Evolutionary conservation across 1,140 invertebrate genomes (phyloP).

Genomic region (Aradophagus sp.): DNA sequence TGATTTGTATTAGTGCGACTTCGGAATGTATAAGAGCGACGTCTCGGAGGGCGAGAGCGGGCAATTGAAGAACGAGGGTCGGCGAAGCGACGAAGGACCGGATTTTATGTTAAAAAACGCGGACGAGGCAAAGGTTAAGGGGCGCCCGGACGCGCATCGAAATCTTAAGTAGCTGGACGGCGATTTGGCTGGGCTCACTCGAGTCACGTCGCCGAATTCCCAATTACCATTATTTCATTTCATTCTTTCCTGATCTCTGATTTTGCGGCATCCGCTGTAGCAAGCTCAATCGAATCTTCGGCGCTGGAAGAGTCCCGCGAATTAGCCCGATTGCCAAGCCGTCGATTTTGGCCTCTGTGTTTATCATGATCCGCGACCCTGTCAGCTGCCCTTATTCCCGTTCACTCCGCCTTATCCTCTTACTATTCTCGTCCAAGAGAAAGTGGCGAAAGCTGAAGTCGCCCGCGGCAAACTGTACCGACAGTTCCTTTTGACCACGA

Average conservation of each 20-base stretch:
- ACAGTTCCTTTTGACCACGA: slow-evolving; percentile 19
- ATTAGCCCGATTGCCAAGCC: slow-evolving; percentile 41
- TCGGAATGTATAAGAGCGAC: slow-evolving; percentile 47
- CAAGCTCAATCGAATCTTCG: slow-evolving; percentile 6
- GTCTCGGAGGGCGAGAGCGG: no score
- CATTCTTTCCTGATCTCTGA: slow-evolving; percentile 20
- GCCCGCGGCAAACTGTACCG: slow-evolving; percentile 13
- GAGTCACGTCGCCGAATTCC: slow-evolving; percentile 38
- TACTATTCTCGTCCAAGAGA: no score
- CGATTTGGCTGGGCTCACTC: slow-evolving; percentile 31
- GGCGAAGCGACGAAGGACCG: slow-evolving; percentile 30
- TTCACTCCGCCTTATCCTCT: no score
- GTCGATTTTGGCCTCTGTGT: slow-evolving; percentile 36
- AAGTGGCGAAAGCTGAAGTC: no score
- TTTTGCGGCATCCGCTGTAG: slow-evolving; percentile 30
- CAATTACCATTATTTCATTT: slow-evolving; percentile 47
- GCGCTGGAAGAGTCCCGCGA: slow-evolving; percentile 17
- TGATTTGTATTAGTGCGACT: slow-evolving; percentile 64
- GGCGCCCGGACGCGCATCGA: slow-evolving; percentile 64
- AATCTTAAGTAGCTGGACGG: slow-evolving; percentile 68
- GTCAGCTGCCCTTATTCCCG: no score
- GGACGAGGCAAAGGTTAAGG: slow-evolving; percentile 70
- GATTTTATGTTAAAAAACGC: slow-evolving; percentile 70
- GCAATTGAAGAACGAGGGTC: slow-evolving; percentile 2
- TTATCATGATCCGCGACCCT: slow-evolving; percentile 22